Evolutionary conservation across 2,888 invertebrate species (phyloP).

Genomic region (Onchidella celtica): DNA sequence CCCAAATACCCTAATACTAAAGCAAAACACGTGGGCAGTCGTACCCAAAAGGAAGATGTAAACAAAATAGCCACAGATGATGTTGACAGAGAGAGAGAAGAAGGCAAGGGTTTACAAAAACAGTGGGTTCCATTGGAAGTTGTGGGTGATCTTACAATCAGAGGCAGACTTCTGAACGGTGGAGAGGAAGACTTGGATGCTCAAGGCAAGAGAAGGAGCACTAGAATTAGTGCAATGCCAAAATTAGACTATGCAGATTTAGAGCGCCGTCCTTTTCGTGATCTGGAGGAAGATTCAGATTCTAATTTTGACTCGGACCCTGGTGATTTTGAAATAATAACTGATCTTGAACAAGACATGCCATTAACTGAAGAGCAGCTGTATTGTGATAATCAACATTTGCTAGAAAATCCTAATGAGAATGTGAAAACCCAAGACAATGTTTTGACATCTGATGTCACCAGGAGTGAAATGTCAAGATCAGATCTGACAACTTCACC

Average conservation of each 20-base stretch:
- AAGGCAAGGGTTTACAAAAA: neutral
- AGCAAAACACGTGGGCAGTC: neutral
- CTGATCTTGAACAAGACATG: neutral
- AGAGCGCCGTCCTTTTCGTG: neutral
- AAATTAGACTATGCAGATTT: slow-evolving; percentile 26
- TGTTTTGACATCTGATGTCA: neutral
- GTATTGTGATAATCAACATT: too few relatives aligned
- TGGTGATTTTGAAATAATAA: neutral
- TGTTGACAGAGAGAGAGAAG: neutral
- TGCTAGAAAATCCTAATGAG: neutral
- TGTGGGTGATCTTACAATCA: slow-evolving; percentile 14
- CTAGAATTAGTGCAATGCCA: slow-evolving; percentile 5
- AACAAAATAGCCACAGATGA: neutral
- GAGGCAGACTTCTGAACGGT: neutral
- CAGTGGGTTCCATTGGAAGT: slow-evolving; percentile 30
- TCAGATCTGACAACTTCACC: neutral
- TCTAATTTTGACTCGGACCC: neutral
- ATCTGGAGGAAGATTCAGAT: slow-evolving; percentile 19
- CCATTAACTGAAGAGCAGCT: neutral
- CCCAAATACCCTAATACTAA: neutral
- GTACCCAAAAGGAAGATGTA: neutral
- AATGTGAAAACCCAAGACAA: neutral
- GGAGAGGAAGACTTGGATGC: neutral
- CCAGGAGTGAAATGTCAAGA: neutral
- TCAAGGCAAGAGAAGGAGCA: slow-evolving; percentile 19